Evolutionary conservation across 2,888 invertebrate genomes (phyloP).

Genomic region (Acleris holmiana): DNA sequence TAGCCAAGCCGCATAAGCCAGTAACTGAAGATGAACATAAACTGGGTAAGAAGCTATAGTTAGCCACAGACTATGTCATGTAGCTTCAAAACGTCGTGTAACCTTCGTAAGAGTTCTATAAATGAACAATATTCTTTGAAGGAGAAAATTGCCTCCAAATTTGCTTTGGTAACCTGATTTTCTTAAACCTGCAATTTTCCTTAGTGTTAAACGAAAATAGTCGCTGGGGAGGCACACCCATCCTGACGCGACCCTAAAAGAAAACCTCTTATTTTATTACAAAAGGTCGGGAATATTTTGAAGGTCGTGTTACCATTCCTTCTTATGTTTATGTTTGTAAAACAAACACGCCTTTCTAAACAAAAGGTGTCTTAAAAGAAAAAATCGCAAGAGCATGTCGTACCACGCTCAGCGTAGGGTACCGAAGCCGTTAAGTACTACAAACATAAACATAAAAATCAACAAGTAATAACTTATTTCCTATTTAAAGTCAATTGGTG

Average conservation of each 20-base stretch:
- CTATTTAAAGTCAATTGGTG: no score
- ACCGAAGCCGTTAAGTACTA: no score
- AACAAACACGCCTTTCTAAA: no score
- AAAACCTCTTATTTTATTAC: constrained; percentile 7
- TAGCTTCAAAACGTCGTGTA: constrained; percentile 41
- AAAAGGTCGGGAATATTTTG: background rate
- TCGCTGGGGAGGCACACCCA: constrained; percentile 55
- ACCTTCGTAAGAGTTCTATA: constrained; percentile 47
- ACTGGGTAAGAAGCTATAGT: no score
- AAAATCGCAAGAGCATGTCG: no score
- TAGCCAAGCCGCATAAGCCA: no score
- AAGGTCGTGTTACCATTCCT: background rate
- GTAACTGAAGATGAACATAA: no score
- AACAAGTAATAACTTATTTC: no score
- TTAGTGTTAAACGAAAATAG: constrained; percentile 68
- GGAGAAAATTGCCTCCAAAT: constrained; percentile 76
- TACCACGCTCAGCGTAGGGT: no score
- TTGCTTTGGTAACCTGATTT: constrained; percentile 76
- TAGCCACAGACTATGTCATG: background rate
- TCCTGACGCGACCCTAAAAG: constrained; percentile 49
- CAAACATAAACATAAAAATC: no score
- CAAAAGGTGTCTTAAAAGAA: no score
- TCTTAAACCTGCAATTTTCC: constrained; percentile 66
- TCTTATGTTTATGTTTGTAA: no score
- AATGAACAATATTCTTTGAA: constrained; percentile 59